phyloP scores from a whole-genome alignment of 2,888 invertebrate genomes.

The Erannis defoliaria region DNA sequence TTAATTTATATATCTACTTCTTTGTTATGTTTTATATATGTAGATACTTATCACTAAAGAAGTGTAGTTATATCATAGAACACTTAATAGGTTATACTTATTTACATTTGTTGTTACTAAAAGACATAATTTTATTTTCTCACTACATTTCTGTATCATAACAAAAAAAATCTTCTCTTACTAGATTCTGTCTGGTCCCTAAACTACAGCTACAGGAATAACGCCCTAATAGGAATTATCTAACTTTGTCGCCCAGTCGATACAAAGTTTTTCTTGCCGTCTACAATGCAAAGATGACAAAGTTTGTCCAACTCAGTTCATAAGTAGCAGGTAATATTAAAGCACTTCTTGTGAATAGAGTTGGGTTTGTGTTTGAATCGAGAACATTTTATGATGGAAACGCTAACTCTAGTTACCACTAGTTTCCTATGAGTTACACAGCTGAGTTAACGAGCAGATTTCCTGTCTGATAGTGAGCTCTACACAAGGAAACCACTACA shows the following conservation, averaged over 20 bases:
- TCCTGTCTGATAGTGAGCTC: too few relatives aligned
- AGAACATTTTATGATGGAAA: too few relatives aligned
- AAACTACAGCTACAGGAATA: conserved; percentile 8
- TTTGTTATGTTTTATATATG: too few relatives aligned
- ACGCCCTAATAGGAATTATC: conserved; percentile 15
- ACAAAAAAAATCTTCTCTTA: conserved; percentile 3
- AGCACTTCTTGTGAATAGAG: conserved; percentile 16
- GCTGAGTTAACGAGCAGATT: too few relatives aligned
- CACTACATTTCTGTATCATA: conserved; percentile 4
- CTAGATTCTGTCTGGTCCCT: conserved; percentile 7
- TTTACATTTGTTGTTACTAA: not conserved
- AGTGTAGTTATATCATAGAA: too few relatives aligned
- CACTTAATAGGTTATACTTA: not conserved
- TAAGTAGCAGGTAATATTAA: conserved; percentile 34
- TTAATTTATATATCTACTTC: too few relatives aligned
- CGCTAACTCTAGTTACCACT: too few relatives aligned
- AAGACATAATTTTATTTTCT: not conserved
- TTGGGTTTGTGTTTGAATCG: not conserved
- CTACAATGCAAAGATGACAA: conserved; percentile 36
- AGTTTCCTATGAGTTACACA: too few relatives aligned
- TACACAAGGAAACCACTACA: too few relatives aligned
- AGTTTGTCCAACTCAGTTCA: conserved; percentile 31
- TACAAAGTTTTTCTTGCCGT: conserved; percentile 30
- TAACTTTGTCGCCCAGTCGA: conserved; percentile 34
- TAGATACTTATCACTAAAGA: too few relatives aligned